A percentile compares a stretch with the other conserved stretches of the same genome.
phyloP scores from a whole-genome alignment of 2,113 vertebrate genomes.

The Acinonyx jubatus region DNA sequence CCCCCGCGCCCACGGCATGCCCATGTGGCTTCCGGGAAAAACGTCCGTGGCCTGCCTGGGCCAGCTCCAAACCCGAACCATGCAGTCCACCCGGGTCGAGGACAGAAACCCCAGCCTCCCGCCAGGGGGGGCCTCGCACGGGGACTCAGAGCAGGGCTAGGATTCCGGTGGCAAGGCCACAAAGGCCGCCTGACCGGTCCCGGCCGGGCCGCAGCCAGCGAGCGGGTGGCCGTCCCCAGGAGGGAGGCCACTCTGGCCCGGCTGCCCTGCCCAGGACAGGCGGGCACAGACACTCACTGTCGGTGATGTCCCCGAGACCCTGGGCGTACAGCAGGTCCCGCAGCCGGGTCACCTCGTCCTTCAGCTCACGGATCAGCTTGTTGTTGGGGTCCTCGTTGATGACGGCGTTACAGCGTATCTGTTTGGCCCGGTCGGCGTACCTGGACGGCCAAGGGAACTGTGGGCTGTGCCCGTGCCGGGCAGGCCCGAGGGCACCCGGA shows the following conservation, averaged over 20 bases:
- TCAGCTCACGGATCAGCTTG: conserved; percentile 96
- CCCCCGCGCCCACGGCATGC: neutral
- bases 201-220: neutral
- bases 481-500: neutral
- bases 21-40: neutral
- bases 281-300: conserved; percentile 88
- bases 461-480: accelerated
- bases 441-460: conserved; percentile 76
- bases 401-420: conserved; percentile 97
- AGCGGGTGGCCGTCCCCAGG: neutral
- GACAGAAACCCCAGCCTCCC: neutral
- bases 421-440: conserved; percentile 97
- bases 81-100: neutral
- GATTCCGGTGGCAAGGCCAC: accelerated
- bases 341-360: conserved; percentile 96
- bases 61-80: conserved; percentile 16
- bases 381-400: conserved; percentile 99
- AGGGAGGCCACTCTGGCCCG: neutral
- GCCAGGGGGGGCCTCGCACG: neutral
- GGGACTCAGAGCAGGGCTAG: neutral
- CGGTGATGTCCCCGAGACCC: conserved; percentile 97
- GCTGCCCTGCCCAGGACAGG: neutral
- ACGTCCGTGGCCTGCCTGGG: neutral
- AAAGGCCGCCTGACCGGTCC: no score
- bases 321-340: conserved; percentile 95